phyloP scores from a whole-genome alignment of 1,140 invertebrate genomes.

The Caenorhabditis remanei region DNA sequence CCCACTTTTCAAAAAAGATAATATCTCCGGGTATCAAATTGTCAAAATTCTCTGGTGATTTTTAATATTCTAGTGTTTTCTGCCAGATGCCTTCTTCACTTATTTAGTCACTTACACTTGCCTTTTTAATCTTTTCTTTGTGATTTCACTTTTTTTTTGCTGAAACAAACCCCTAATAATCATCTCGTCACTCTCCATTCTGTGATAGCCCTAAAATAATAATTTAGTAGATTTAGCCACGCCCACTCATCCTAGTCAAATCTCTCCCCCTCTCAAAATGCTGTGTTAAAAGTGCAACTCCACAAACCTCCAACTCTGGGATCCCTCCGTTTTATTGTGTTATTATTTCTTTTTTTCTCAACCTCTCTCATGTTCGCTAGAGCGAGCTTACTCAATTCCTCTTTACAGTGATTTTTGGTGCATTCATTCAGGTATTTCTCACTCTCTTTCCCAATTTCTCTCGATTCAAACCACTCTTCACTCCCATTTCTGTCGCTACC shows the following conservation, averaged over 20 bases:
- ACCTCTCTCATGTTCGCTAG: too few relatives aligned
- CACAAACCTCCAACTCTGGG: conserved; percentile 43
- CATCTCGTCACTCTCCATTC: background rate
- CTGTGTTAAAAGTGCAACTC: conserved; percentile 52
- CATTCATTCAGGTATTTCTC: conserved; percentile 47
- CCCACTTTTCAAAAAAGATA: background rate
- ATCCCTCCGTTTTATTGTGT: background rate
- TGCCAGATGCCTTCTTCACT: too few relatives aligned
- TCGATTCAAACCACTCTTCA: background rate
- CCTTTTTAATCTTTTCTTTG: too few relatives aligned
- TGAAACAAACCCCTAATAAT: background rate
- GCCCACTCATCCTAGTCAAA: too few relatives aligned
- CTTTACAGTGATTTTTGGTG: conserved; percentile 8
- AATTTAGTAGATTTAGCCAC: background rate
- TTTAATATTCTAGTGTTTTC: too few relatives aligned
- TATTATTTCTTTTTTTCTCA: background rate
- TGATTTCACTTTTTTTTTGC: background rate
- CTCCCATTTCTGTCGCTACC: background rate
- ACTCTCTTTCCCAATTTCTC: background rate
- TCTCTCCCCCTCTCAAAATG: conserved; percentile 23
- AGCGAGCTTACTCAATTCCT: too few relatives aligned
- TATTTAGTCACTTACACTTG: too few relatives aligned
- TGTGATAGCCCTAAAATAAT: conserved; percentile 29
- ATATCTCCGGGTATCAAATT: too few relatives aligned
- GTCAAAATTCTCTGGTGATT: too few relatives aligned